Conservation (phyloP, 2,113 vertebrate genomes). For the Bagarius yarrelli region DNA sequence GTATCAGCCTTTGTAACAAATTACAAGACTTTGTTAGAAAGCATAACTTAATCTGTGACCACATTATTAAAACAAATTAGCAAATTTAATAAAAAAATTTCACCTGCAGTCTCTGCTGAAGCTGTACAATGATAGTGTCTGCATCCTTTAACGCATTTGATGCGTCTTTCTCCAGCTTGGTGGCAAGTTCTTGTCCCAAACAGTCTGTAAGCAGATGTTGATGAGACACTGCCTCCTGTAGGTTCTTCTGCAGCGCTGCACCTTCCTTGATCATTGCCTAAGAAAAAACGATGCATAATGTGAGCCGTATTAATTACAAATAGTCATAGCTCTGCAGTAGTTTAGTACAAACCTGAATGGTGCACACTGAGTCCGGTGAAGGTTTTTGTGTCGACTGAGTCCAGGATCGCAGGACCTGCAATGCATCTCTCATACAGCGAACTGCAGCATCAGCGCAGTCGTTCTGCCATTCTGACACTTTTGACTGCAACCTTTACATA, state of each 20-base stretch:
- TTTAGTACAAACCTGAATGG: constrained; percentile 62
- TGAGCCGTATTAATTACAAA: background rate
- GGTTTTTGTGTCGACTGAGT: constrained; percentile 39
- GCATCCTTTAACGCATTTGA: constrained; percentile 57
- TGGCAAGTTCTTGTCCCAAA: constrained; percentile 56
- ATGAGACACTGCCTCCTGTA: constrained; percentile 65
- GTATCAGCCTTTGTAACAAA: background rate
- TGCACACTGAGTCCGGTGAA: constrained; percentile 48
- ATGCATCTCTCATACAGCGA: constrained; percentile 54
- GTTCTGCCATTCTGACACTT: constrained; percentile 59
- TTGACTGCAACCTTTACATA: constrained; percentile 59
- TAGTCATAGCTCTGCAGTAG: background rate
- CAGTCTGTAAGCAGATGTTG: constrained; percentile 62
- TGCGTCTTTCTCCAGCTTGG: constrained; percentile 59
- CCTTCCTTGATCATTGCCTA: constrained; percentile 62
- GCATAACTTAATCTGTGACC: background rate
- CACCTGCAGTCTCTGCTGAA: constrained; percentile 63
- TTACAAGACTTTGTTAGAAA: background rate
- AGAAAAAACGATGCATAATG: background rate
- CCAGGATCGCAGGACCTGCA: constrained; percentile 67
- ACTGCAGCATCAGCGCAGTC: constrained; percentile 59
- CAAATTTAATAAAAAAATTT: background rate
- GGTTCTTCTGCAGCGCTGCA: constrained; percentile 50
- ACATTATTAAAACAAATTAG: background rate
- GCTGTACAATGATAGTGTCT: constrained; percentile 35